Evolutionary conservation across 2,888 invertebrate genomes (phyloP).

Genomic region (Agapostemon virescens): DNA sequence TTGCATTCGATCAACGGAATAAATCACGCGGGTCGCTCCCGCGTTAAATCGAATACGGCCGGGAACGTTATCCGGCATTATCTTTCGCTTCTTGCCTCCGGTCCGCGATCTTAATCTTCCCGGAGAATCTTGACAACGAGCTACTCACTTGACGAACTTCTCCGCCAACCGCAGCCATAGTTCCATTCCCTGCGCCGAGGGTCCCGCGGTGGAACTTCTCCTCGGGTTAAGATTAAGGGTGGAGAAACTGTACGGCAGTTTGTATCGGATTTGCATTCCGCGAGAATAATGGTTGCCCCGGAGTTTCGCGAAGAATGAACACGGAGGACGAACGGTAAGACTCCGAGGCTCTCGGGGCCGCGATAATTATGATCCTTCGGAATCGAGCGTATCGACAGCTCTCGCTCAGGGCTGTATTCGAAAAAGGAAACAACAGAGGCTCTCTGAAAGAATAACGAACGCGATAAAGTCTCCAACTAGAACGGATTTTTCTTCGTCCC

Average conservation of each 20-base stretch:
- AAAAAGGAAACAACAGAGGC: conserved; percentile 5
- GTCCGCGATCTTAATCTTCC: conserved; percentile 48
- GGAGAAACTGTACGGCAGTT: conserved; percentile 60
- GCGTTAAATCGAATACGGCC: conserved; percentile 5
- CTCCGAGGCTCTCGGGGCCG: conserved; percentile 32
- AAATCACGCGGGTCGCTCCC: conserved; percentile 4
- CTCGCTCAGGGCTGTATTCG: conserved; percentile 13
- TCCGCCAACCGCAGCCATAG: conserved; percentile 44
- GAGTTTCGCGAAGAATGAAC: conserved; percentile 50
- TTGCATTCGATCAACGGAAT: conserved; percentile 13
- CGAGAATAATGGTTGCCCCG: conserved; percentile 58
- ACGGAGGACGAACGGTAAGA: conserved; percentile 51
- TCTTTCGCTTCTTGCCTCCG: conserved; percentile 7
- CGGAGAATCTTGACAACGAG: conserved; percentile 43
- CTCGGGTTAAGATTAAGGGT: conserved; percentile 55
- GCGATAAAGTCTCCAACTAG: background rate
- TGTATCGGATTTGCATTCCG: conserved; percentile 69
- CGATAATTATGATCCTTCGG: conserved; percentile 58
- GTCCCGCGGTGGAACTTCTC: conserved; percentile 15
- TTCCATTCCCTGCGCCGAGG: conserved; percentile 21
- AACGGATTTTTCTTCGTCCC: background rate
- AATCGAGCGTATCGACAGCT: conserved; percentile 44
- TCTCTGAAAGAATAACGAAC: conserved; percentile 24
- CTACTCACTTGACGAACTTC: conserved; percentile 52
- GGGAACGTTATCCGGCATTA: background rate